A percentile compares a stretch with the other conserved stretches of the same genome.
Evolutionary conservation across 2,888 invertebrate genomes (phyloP).

Genomic region (Abscondita cerata): DNA sequence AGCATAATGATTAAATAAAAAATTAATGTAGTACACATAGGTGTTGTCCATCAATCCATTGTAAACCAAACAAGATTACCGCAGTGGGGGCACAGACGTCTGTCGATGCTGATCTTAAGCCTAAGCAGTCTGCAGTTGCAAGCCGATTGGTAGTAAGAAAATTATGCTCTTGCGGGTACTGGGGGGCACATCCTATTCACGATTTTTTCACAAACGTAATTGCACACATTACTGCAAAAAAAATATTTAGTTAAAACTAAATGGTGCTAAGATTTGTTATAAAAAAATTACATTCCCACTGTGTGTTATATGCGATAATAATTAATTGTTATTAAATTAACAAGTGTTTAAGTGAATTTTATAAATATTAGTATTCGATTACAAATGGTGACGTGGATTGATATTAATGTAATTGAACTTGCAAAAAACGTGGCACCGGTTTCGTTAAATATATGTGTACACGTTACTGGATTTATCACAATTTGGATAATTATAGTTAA

Average conservation of each 20-base stretch:
- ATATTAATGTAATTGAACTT: too few relatives aligned
- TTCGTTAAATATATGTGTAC: too few relatives aligned
- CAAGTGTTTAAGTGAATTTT: too few relatives aligned
- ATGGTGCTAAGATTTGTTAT: not conserved
- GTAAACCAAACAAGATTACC: constrained; percentile 31
- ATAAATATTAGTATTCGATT: too few relatives aligned
- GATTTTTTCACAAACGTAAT: not conserved
- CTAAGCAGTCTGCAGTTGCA: constrained; percentile 35
- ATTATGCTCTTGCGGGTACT: constrained; percentile 24
- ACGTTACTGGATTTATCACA: not conserved
- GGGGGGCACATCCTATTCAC: constrained; percentile 14
- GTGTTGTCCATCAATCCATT: constrained; percentile 30
- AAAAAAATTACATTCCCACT: not conserved
- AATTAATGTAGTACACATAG: constrained; percentile 28
- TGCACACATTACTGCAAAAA: not conserved
- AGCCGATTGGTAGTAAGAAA: constrained; percentile 32
- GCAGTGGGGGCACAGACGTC: constrained; percentile 36
- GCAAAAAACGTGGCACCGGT: too few relatives aligned
- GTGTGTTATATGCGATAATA: not conserved
- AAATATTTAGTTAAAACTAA: not conserved
- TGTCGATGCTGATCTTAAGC: constrained; percentile 32
- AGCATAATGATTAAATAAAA: constrained; percentile 13
- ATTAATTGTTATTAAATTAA: not conserved
- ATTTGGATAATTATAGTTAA: constrained; percentile 8
- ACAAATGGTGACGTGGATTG: too few relatives aligned